phyloP scores from a whole-genome alignment of 2,888 invertebrate species.

The Lottia gigantea region DNA sequence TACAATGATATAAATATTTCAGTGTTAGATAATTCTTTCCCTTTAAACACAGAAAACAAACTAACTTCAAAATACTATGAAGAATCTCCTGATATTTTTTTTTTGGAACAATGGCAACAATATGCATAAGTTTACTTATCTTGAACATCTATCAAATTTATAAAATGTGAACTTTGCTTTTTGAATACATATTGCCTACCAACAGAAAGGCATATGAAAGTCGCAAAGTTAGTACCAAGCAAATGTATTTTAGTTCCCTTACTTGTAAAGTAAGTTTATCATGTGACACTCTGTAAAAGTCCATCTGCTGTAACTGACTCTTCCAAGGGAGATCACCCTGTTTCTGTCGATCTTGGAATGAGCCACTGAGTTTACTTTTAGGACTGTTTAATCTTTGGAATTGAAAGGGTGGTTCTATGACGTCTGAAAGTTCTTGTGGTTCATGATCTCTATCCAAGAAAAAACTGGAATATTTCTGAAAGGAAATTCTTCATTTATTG shows the following conservation, averaged over 20 bases:
- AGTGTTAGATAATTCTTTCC: too few species aligned
- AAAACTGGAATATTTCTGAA: slow-evolving; percentile 12
- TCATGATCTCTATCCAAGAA: background rate
- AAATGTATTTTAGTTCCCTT: background rate
- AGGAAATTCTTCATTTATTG: background rate
- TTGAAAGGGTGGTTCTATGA: background rate
- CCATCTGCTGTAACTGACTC: slow-evolving; percentile 40
- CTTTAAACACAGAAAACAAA: too few species aligned
- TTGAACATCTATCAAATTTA: too few species aligned
- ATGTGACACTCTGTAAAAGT: slow-evolving; percentile 34
- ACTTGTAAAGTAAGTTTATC: slow-evolving; percentile 8
- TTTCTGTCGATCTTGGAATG: slow-evolving; percentile 45
- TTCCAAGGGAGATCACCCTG: slow-evolving; percentile 41
- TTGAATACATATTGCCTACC: too few species aligned
- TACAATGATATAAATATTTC: too few species aligned
- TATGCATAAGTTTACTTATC: too few species aligned
- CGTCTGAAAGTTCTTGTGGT: background rate
- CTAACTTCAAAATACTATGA: too few species aligned
- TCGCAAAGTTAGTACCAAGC: too few species aligned
- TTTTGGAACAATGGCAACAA: background rate
- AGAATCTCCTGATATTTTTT: too few species aligned
- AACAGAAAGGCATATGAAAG: too few species aligned
- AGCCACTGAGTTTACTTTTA: slow-evolving; percentile 36
- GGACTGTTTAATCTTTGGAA: background rate
- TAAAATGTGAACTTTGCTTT: too few species aligned